phyloP scores from a whole-genome alignment of 2,113 vertebrate species.

The Equus quagga region DNA sequence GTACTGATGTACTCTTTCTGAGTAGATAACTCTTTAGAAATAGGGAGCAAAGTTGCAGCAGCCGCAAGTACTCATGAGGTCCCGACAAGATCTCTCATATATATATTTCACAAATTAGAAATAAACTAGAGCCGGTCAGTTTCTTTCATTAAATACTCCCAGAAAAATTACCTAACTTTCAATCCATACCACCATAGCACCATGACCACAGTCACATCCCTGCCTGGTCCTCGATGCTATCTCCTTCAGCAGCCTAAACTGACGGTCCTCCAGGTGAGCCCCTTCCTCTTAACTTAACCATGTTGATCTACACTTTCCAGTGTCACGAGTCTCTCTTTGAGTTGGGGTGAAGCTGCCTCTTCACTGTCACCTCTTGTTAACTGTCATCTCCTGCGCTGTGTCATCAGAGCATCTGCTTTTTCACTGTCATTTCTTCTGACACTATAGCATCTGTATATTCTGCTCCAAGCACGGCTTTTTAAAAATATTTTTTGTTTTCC shows the following conservation, averaged over 20 bases:
- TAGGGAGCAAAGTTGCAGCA: neutral
- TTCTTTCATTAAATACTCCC: neutral
- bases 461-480: neutral
- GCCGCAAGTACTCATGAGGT: neutral
- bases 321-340: neutral
- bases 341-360: neutral
- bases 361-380: neutral
- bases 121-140: neutral
- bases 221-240: neutral
- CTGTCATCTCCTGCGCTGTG: too few relatives aligned
- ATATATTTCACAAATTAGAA: neutral
- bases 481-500: constrained; percentile 33
- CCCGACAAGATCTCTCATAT: neutral
- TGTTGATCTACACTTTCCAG: neutral
- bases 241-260: neutral
- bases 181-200: neutral
- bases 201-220: neutral
- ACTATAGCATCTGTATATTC: neutral
- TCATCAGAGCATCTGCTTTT: neutral
- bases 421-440: neutral
- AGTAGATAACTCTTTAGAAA: neutral
- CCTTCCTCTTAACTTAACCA: neutral
- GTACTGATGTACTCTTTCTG: neutral
- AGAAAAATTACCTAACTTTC: neutral
- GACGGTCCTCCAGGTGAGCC: neutral